A percentile compares a stretch with the other conserved stretches of the same genome.
Evolutionary conservation across 2,113 vertebrate genomes (phyloP).

Genomic region (Toxotes jaculatrix): DNA sequence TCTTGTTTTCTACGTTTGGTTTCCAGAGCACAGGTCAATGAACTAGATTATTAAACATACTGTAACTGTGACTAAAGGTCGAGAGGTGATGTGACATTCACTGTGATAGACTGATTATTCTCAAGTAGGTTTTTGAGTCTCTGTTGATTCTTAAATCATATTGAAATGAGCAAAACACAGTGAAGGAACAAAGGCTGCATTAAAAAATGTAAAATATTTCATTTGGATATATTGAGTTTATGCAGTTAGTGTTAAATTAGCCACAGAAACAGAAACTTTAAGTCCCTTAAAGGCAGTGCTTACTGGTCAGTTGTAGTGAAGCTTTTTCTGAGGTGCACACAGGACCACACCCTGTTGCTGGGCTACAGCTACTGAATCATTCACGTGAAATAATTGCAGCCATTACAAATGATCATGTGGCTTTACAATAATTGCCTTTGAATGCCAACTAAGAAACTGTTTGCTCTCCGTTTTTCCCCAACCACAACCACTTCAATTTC

Average conservation of each 20-base stretch:
- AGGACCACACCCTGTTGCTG: neutral
- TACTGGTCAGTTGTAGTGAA: neutral
- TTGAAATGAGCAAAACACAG: too few species aligned
- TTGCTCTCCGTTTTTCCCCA: neutral
- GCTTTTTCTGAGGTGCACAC: neutral
- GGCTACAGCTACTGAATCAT: neutral
- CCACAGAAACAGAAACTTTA: neutral
- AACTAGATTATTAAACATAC: too few species aligned
- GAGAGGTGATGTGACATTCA: too few species aligned
- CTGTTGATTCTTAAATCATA: too few species aligned
- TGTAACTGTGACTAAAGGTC: too few species aligned
- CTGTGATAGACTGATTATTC: too few species aligned
- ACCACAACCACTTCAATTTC: neutral
- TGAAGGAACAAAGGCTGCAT: too few species aligned
- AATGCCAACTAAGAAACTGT: neutral
- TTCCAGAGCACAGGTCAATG: neutral
- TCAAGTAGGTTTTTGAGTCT: too few species aligned
- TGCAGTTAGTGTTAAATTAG: too few species aligned
- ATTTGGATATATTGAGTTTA: neutral
- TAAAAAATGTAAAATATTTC: neutral
- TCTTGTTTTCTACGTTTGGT: neutral
- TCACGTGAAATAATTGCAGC: conserved; percentile 5
- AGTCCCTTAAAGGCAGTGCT: too few species aligned
- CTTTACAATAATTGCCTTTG: neutral
- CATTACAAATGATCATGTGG: neutral